These are phyloP conservation scores for Podarcis lilfordi DNA, from an alignment of 2,797 vertebrate genomes.

Conservation along the genomic window DNA sequence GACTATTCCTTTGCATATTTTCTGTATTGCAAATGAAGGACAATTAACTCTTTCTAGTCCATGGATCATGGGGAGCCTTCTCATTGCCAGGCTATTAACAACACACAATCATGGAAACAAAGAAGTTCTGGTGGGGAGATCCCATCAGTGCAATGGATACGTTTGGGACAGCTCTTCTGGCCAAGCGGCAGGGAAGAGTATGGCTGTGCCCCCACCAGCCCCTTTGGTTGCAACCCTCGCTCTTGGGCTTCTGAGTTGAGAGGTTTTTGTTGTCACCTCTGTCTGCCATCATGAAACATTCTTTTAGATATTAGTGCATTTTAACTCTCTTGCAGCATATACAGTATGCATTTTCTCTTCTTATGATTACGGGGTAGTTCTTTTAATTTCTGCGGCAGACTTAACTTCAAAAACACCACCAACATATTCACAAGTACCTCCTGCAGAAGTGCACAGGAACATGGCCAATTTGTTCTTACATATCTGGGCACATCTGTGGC, in stretches of 20 bases:
- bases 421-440: neutral
- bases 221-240: neutral
- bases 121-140: neutral
- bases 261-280: no score
- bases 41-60: neutral
- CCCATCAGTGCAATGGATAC: neutral
- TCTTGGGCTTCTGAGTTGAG: neutral
- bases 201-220: neutral
- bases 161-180: neutral
- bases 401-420: neutral
- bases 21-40: neutral
- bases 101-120: neutral
- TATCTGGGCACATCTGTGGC: neutral
- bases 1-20: slow-evolving; percentile 47
- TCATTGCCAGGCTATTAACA: neutral
- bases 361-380: neutral
- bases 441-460: neutral
- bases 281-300: neutral
- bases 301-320: neutral
- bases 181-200: neutral
- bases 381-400: neutral
- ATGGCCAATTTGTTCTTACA: neutral
- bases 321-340: neutral
- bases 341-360: neutral
- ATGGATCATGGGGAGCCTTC: neutral